Evolutionary conservation across 2,888 invertebrate species (phyloP).

Genomic region (Camptogramma bilineatum): DNA sequence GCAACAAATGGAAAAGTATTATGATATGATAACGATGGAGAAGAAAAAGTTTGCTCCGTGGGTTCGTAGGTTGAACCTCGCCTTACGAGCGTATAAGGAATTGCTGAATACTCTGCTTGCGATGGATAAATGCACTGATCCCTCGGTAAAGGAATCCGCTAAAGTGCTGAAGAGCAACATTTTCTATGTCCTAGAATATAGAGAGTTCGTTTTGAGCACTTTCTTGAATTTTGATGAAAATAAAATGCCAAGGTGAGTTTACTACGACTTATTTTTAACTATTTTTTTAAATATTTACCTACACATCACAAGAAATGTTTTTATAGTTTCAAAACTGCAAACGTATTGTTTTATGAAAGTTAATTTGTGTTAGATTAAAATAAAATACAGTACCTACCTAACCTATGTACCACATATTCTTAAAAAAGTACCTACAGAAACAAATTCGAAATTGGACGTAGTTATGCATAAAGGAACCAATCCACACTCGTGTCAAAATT

Average conservation of each 20-base stretch:
- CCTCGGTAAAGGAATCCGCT: slow-evolving; percentile 90
- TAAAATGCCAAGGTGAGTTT: slow-evolving; percentile 92
- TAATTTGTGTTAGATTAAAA: too few species aligned
- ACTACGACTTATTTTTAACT: not conserved
- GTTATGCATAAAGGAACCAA: too few species aligned
- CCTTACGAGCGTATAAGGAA: slow-evolving; percentile 92
- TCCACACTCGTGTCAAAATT: too few species aligned
- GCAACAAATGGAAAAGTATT: slow-evolving; percentile 94
- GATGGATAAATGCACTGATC: slow-evolving; percentile 92
- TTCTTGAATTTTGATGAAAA: slow-evolving; percentile 93
- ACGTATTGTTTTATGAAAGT: too few species aligned
- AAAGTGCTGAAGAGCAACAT: slow-evolving; percentile 95
- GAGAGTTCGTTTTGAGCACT: slow-evolving; percentile 94
- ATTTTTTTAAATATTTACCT: too few species aligned
- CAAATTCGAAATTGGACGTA: too few species aligned
- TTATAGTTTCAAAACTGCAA: too few species aligned
- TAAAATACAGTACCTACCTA: too few species aligned
- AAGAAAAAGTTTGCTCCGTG: slow-evolving; percentile 93
- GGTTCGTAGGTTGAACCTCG: slow-evolving; percentile 94
- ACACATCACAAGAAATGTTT: too few species aligned
- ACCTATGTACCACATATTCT: too few species aligned
- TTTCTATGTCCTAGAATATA: slow-evolving; percentile 97
- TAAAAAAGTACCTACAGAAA: too few species aligned
- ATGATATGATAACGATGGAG: slow-evolving; percentile 93
- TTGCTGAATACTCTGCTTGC: slow-evolving; percentile 92